A percentile compares a stretch with the other conserved stretches of the same genome.
Evolutionary conservation across 2,113 vertebrate species (phyloP).

Genomic region (Solea solea): DNA sequence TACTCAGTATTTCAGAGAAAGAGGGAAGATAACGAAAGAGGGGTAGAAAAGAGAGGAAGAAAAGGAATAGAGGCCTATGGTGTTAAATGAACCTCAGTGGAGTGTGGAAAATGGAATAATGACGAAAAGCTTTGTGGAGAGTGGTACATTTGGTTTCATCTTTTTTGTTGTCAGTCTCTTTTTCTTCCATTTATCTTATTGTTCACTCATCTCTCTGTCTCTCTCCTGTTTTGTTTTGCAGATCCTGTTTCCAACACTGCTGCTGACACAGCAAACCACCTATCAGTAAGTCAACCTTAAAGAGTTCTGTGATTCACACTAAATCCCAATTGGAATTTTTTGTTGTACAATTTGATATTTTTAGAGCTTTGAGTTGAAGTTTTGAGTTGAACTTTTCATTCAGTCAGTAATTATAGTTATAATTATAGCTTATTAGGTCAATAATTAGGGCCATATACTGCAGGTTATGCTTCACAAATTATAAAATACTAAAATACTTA

Average conservation of each 20-base stretch:
- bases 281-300: constrained; percentile 46
- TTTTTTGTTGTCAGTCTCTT: background rate
- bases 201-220: background rate
- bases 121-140: constrained; percentile 36
- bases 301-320: background rate
- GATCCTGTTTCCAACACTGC: constrained; percentile 30
- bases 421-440: no score
- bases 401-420: no score
- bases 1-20: background rate
- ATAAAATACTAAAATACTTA: no score
- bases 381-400: no score
- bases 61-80: constrained; percentile 2
- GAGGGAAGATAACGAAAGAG: background rate
- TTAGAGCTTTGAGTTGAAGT: no score
- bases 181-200: background rate
- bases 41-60: background rate
- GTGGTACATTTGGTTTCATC: constrained; percentile 38
- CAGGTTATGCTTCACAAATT: no score
- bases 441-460: no score
- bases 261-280: constrained; percentile 11
- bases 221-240: constrained; percentile 14
- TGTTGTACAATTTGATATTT: no score
- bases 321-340: background rate
- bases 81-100: constrained; percentile 19
- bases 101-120: constrained; percentile 55